Evolutionary conservation across 2,888 invertebrate species (phyloP), one percentile per base, ranked within the genome.

Genomic region (Luffia ferchaultella): DNA sequence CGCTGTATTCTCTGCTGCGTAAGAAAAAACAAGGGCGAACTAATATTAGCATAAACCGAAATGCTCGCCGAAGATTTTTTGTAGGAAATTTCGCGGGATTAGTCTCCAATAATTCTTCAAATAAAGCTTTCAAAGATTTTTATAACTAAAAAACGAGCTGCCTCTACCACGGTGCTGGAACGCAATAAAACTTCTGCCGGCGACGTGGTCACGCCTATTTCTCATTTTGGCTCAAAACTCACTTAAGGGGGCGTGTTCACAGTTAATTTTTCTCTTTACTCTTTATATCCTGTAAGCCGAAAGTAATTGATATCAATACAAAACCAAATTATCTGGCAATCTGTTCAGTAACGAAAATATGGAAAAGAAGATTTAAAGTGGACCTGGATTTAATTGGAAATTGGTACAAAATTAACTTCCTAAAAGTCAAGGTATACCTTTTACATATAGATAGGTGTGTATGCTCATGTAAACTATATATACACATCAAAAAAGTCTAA

Each of bases 191-290:
- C 30, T 30, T 30, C 30, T 30, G 30, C 5, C 30, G 30, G 30
- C 30, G 30, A 30, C 30, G 30, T 43, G 49, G 49, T 43, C 43
- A 49, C 49, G 49, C 49, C 49, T 49, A 43, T 42, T 49, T 43
- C 49, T 43, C 42, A 49, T 49, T 49, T 48, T 16, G 43, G 42
- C 42, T 20, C 40, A 42, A 49, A 43, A 49, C 43, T 42, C 49
- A 49, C 49, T 49, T 49, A 49, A 43, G 20, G 20, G 49, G 49
- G 49, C 49, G 49, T 30, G 30, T 12, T 3, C 30, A 30, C 30
- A 3, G 30, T 30, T 30, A 30, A 30, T 30, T 30, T 12, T 3
- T 12, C 12, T 12, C 12, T 12, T 12, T 30, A 30, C 30, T 12
- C 30, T 30, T 30, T 12, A 3, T 3, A 30, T 30, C 5, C 30